A percentile compares a stretch with the other conserved stretches of the same genome.
Conservation (phyloP, 2,113 vertebrate genomes). For the Sinosuthora webbiana region DNA sequence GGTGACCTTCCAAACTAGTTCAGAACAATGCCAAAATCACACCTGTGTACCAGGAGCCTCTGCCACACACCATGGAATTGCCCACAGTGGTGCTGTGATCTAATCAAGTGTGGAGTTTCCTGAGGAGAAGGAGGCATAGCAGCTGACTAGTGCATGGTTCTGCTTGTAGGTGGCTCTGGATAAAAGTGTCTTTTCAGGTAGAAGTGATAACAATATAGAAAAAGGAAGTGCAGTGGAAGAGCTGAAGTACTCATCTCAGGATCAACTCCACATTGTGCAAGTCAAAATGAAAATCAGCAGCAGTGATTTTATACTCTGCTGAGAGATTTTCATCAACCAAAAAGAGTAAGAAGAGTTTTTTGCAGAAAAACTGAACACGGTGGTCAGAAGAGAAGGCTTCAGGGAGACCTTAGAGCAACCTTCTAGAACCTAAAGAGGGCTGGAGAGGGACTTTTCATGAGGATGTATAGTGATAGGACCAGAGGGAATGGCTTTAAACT, state of each 20-base stretch:
- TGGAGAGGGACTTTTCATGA: neutral
- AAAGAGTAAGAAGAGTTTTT: neutral
- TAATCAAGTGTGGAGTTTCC: neutral
- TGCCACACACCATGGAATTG: neutral
- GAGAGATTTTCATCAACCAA: neutral
- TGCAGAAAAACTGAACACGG: neutral
- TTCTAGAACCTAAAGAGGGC: neutral
- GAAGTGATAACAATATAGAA: neutral
- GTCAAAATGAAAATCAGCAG: neutral
- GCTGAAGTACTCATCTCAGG: neutral
- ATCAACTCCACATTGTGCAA: neutral
- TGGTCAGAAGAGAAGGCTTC: neutral
- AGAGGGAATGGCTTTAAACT: neutral
- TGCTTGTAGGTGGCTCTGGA: neutral
- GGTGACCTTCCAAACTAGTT: neutral
- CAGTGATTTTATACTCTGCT: neutral
- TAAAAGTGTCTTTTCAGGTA: neutral
- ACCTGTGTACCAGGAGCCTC: neutral
- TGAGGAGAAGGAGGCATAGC: neutral
- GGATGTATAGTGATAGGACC: neutral
- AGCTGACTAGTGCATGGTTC: neutral
- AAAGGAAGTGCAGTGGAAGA: neutral
- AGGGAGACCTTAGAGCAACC: neutral
- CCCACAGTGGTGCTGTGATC: neutral
- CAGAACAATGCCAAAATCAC: neutral